phyloP scores from a whole-genome alignment of 2,113 vertebrate species.

The Puffinus mauretanicus region DNA sequence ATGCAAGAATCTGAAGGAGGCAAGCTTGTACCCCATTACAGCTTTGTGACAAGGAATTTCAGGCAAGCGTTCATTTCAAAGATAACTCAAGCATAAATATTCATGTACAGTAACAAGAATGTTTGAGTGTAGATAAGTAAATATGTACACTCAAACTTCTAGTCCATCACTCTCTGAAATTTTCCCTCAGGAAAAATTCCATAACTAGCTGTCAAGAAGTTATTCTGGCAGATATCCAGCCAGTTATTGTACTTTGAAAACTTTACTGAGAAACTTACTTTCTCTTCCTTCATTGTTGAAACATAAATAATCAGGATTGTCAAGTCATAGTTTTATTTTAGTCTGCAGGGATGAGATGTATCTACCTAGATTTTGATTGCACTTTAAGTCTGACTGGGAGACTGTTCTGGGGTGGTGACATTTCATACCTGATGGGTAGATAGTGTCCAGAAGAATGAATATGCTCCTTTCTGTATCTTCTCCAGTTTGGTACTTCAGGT shows the following conservation, averaged over 20 bases:
- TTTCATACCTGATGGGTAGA: background rate
- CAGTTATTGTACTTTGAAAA: background rate
- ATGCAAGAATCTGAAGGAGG: background rate
- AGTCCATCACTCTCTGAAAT: background rate
- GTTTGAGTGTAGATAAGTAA: constrained; percentile 2
- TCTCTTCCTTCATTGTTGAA: background rate
- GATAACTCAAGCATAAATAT: constrained; percentile 17
- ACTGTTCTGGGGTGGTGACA: background rate
- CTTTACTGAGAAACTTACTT: background rate
- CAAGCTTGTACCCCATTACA: background rate
- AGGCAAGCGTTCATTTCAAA: background rate
- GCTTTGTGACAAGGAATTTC: background rate
- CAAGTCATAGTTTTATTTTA: background rate
- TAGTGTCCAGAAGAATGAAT: background rate
- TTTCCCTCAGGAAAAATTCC: background rate
- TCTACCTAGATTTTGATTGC: background rate
- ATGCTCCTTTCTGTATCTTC: background rate
- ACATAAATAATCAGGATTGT: background rate
- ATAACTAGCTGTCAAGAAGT: background rate
- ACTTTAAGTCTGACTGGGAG: background rate
- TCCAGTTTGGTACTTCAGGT: background rate
- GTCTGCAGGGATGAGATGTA: background rate
- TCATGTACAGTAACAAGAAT: background rate
- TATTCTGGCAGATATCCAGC: background rate
- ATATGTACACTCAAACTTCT: background rate